Base-by-base conservation (phyloP, 2,888 invertebrate genomes). In the Chymomyza amoena region DNA sequence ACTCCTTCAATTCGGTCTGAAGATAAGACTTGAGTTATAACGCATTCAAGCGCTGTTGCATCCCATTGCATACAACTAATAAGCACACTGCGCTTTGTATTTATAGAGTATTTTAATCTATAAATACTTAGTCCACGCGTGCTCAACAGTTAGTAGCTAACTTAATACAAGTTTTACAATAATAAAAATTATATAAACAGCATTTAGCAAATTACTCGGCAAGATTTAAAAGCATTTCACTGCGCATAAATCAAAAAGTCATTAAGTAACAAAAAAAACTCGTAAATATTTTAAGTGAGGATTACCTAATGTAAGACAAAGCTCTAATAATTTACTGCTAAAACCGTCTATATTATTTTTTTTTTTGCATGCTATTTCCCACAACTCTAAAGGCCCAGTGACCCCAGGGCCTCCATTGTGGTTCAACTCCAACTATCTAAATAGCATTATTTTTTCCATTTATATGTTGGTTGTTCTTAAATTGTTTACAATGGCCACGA, bases 401-500 rank as follows among this genome's bases (percentile, higher is more conserved):
- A 45, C 39, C 39, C 39, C 10, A 10, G 13, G 39, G 39, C 39
- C 36, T 36, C 36, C 36, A 36, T 36, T 36, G 9, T 36, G 36
- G 36, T 36, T 13, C 39, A 45, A 45, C 39, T 45, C 13, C 13
- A 13, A 13, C 39, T 32, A 32, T 10, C 39, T 13, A 45, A 45
- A 45, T 13, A 45, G 13, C 39, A 45, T 45, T 13, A 45, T 45
- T 36, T 36, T 36, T 36, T 36, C 36, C 36, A 36, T 36, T 36
- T 9, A 9, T 45, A 13, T 45, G 39, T 45, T 45, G 39, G 18
- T 18, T 54, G 54, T 20, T 70, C 76, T 86, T 75, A 73, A 83
- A 78, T 73, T 83, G 77, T 76, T 80, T 74, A 77, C 84, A 80
- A 79, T 83, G 77, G 74, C 82, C 84, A 57, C 79, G 81, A 76